Evolutionary conservation across 1,140 invertebrate species (phyloP).

Genomic region (Papilio xuthus): DNA sequence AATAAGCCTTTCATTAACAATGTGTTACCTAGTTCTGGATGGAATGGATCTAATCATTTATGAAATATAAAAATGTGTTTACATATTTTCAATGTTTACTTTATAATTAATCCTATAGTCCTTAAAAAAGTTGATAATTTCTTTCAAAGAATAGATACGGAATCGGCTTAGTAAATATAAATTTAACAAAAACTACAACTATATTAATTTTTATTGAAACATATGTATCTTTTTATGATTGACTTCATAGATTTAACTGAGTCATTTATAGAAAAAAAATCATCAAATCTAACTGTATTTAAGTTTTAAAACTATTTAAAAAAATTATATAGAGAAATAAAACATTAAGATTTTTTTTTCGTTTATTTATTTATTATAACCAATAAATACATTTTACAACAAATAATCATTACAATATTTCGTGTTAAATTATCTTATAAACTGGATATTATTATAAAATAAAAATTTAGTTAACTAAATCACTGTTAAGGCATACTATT

Average conservation of each 20-base stretch:
- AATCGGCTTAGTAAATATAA: background rate
- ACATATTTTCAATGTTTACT: too few species aligned
- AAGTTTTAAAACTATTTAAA: background rate
- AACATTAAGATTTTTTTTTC: conserved; percentile 49
- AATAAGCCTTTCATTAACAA: too few species aligned
- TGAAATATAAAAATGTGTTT: too few species aligned
- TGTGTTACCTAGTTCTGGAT: too few species aligned
- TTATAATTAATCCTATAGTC: too few species aligned
- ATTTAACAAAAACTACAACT: background rate
- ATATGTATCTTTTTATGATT: background rate
- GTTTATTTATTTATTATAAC: conserved; percentile 73
- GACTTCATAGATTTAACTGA: background rate
- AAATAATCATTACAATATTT: conserved; percentile 70
- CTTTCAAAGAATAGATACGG: background rate
- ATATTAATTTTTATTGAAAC: too few species aligned
- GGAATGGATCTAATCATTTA: too few species aligned
- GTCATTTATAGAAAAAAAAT: background rate
- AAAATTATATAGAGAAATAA: conserved; percentile 1
- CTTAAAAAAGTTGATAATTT: too few species aligned
- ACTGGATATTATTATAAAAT: conserved; percentile 55
- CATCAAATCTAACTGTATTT: background rate
- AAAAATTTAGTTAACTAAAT: conserved; percentile 55
- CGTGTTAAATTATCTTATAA: conserved; percentile 57
- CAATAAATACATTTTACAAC: conserved; percentile 81
- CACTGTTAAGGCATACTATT: conserved; percentile 65